Conservation (phyloP, 2,797 vertebrate genomes). For the Ciconia nigra region DNA sequence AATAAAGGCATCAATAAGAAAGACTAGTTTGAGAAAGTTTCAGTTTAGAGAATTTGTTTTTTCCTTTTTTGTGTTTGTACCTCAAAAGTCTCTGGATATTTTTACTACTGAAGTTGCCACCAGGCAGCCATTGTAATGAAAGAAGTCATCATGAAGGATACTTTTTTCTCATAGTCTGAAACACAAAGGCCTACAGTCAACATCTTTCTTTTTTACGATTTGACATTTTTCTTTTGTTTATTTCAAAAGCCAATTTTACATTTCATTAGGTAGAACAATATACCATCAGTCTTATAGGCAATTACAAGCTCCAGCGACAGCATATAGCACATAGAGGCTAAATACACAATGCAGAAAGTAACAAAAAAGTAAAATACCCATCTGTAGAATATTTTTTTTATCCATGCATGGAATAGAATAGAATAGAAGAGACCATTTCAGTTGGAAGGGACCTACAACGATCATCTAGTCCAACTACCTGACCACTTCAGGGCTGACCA, state of each 20-base stretch:
- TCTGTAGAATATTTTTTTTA: background rate
- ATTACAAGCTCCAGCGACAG: background rate
- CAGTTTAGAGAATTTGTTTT: background rate
- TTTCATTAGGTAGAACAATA: conserved; percentile 21
- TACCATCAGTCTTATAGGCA: background rate
- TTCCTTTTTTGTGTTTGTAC: background rate
- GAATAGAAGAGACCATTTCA: background rate
- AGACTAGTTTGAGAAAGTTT: background rate
- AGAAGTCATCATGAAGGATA: background rate
- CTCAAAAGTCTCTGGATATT: background rate
- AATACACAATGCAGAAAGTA: background rate
- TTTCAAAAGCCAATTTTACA: conserved; percentile 37
- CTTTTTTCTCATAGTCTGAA: background rate
- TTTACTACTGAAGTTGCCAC: background rate
- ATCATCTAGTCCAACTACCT: background rate
- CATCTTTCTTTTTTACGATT: background rate
- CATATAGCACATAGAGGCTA: background rate
- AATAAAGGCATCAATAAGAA: background rate
- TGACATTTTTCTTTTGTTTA: background rate
- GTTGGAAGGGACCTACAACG: background rate
- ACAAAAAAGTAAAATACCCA: background rate
- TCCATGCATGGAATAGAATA: no score
- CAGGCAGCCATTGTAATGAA: background rate
- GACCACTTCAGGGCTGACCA: background rate
- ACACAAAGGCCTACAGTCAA: background rate